Percentiles rank a stretch among this genome's conserved stretches.
phyloP scores from a whole-genome alignment of 2,888 invertebrate species.

The Oxycera nigricornis region DNA sequence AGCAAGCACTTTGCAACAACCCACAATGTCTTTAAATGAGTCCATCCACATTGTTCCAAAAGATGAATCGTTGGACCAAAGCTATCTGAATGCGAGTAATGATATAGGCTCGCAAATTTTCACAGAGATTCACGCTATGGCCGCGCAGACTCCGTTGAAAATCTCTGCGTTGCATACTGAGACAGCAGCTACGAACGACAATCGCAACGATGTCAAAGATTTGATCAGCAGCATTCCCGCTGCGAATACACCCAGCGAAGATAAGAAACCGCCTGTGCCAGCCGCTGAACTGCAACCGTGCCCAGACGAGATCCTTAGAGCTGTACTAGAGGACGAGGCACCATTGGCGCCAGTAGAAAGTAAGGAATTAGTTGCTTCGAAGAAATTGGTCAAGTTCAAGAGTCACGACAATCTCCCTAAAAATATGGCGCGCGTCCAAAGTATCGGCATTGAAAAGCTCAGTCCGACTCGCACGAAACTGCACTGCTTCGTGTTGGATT shows the following conservation, averaged over 20 bases:
- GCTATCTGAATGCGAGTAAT: background rate
- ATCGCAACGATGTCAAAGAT: background rate
- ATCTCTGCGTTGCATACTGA: background rate
- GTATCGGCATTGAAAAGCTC: background rate
- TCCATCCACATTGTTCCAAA: background rate
- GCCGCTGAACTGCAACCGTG: too few species aligned
- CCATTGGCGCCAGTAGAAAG: background rate
- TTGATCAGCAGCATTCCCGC: background rate
- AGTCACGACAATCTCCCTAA: background rate
- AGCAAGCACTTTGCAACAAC: background rate
- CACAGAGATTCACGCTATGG: conserved; percentile 12
- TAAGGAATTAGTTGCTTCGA: background rate
- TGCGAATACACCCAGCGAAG: background rate
- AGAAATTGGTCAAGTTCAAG: background rate
- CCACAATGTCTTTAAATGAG: background rate
- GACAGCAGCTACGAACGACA: background rate
- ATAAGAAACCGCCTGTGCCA: background rate
- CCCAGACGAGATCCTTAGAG: too few species aligned
- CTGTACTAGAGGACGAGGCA: background rate
- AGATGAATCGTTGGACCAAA: background rate
- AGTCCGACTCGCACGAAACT: background rate
- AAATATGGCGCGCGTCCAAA: background rate
- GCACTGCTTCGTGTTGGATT: conserved; percentile 4
- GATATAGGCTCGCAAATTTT: background rate
- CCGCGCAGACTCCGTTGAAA: background rate